A percentile compares a stretch with the other conserved stretches of the same genome.
Conservation (phyloP, 1,140 invertebrate genomes). For the Drosophila repletoides region DNA sequence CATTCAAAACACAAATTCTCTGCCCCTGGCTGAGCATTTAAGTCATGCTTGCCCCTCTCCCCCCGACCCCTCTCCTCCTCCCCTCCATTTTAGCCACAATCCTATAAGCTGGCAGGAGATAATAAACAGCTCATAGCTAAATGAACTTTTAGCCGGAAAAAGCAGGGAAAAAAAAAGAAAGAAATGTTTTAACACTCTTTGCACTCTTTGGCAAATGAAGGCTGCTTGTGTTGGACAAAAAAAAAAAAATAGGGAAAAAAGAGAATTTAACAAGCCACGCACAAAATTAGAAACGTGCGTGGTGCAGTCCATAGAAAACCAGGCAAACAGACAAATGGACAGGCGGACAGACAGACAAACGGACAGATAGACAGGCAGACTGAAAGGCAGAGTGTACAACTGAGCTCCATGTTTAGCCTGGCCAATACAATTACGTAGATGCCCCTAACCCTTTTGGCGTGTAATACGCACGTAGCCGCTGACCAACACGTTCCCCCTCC, state of each 20-base stretch:
- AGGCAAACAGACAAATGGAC: background rate
- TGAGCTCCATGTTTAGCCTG: conserved; percentile 59
- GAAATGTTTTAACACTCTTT: conserved; percentile 44
- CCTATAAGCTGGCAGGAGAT: conserved; percentile 35
- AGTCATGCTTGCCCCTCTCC: background rate
- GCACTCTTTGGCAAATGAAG: conserved; percentile 53
- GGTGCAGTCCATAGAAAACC: conserved; percentile 34
- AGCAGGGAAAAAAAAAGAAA: conserved; percentile 48
- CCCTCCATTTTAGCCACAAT: conserved; percentile 13
- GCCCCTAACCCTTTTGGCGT: conserved; percentile 69
- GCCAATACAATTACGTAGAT: conserved; percentile 63
- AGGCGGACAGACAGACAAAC: background rate
- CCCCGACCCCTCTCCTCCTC: background rate
- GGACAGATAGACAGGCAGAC: too few relatives aligned
- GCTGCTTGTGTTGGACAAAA: conserved; percentile 32
- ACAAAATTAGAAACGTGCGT: conserved; percentile 76
- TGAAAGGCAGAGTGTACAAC: conserved; percentile 38
- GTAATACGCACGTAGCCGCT: conserved; percentile 63
- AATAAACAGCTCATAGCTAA: conserved; percentile 70
- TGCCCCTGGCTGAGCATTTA: conserved; percentile 15
- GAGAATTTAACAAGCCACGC: conserved; percentile 67
- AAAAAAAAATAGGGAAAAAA: conserved; percentile 9
- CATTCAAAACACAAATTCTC: conserved; percentile 5
- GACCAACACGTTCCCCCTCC: conserved; percentile 29
- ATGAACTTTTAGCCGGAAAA: conserved; percentile 54